These are phyloP conservation scores for Odobenus rosmarus DNA, from an alignment of 2,113 vertebrate species.

Conservation along the genomic window DNA sequence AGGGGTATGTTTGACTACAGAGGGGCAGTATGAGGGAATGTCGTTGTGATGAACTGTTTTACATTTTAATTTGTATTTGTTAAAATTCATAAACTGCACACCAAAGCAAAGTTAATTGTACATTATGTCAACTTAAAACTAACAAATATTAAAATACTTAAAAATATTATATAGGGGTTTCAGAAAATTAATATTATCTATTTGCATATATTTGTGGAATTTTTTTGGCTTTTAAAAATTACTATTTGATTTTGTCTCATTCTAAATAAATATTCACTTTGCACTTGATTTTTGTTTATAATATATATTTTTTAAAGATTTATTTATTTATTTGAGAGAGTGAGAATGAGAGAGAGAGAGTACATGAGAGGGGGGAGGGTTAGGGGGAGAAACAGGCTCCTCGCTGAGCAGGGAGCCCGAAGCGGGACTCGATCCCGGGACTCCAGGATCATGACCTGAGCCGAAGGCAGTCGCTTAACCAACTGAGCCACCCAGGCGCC, in stretches of 20 bases:
- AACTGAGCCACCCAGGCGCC: too few species aligned
- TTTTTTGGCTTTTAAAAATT: conserved; percentile 2
- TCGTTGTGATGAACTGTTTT: not conserved
- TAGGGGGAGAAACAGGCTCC: too few species aligned
- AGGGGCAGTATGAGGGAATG: not conserved
- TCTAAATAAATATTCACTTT: not conserved
- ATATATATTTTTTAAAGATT: not conserved
- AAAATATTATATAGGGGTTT: not conserved
- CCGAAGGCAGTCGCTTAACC: too few species aligned
- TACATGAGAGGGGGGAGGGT: too few species aligned
- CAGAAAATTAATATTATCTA: conserved; percentile 12
- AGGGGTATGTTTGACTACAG: not conserved
- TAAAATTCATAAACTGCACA: not conserved
- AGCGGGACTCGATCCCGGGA: too few species aligned
- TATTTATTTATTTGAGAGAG: too few species aligned
- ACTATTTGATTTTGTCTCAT: not conserved
- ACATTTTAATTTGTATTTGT: not conserved
- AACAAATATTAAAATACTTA: not conserved
- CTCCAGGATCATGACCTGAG: too few species aligned
- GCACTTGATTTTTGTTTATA: not conserved
- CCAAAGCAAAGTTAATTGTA: not conserved
- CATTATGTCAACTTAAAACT: not conserved
- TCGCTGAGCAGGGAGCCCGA: too few species aligned
- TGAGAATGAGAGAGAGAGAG: too few species aligned
- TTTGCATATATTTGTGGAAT: not conserved